A percentile compares a stretch with the other conserved stretches of the same genome.
Conservation (phyloP, 2,797 vertebrate genomes). For the Chaenodraco wilsoni region DNA sequence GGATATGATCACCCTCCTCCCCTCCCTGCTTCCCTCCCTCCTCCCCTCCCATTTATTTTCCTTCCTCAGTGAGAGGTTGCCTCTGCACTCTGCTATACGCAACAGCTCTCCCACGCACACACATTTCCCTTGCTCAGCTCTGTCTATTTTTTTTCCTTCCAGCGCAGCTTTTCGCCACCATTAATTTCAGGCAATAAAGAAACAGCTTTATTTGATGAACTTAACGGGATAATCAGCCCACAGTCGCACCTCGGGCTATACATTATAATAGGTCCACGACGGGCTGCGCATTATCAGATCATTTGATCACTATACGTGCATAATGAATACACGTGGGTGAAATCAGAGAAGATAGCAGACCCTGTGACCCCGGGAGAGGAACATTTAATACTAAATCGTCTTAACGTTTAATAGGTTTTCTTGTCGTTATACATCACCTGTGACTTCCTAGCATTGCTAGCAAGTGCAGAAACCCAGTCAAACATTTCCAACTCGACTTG, state of each 20-base stretch:
- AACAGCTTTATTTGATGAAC: conserved; percentile 77
- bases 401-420: conserved; percentile 48
- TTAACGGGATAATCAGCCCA: conserved; percentile 75
- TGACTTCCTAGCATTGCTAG: conserved; percentile 51
- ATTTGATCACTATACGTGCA: conserved; percentile 73
- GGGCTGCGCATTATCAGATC: conserved; percentile 65
- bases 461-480: conserved; percentile 13
- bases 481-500: conserved; percentile 39
- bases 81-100: conserved; percentile 36
- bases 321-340: conserved; percentile 74
- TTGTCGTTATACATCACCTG: conserved; percentile 60
- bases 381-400: conserved; percentile 58
- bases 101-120: conserved; percentile 44
- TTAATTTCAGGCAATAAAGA: conserved; percentile 62
- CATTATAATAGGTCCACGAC: conserved; percentile 52
- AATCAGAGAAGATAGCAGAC: conserved; percentile 52
- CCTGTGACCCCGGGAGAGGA: conserved; percentile 52
- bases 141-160: not conserved
- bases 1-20: conserved; percentile 8
- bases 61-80: conserved; percentile 69
- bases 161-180: conserved; percentile 43
- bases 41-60: conserved; percentile 33
- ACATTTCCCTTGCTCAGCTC: not conserved
- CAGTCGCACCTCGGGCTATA: conserved; percentile 67
- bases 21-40: not conserved